Conservation (phyloP, 2,797 vertebrate species). For the Kryptolebias ocellatus region DNA sequence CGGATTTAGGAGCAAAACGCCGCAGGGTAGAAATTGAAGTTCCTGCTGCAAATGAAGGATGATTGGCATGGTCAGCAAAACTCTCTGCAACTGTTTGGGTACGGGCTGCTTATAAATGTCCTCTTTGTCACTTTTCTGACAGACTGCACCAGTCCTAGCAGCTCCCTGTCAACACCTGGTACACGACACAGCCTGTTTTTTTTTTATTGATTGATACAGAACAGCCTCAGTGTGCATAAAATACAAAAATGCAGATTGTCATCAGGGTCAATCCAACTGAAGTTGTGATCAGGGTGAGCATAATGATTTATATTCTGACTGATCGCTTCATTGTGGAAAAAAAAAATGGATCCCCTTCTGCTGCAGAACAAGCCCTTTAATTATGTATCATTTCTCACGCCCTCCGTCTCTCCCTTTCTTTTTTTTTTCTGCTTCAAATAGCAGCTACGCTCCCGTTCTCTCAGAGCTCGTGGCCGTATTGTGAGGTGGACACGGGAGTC, state of each 20-base stretch:
- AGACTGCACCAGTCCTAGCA: no score
- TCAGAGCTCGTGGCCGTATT: not conserved
- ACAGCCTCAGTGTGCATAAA: not conserved
- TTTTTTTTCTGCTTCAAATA: not conserved
- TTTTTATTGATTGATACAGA: no score
- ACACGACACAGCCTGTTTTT: no score
- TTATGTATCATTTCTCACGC: not conserved
- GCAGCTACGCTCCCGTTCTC: not conserved
- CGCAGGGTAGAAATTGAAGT: no score
- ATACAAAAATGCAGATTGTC: not conserved
- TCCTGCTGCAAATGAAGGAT: not conserved
- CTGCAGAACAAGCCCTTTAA: not conserved
- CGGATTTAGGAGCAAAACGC: no score
- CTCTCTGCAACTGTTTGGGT: no score
- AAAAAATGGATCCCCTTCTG: not conserved
- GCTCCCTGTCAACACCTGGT: no score
- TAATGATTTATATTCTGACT: no score
- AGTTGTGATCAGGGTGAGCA: no score
- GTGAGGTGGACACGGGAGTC: slow-evolving; percentile 5
- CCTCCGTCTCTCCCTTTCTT: not conserved
- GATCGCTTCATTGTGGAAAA: no score
- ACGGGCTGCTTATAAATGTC: not conserved
- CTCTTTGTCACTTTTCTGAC: no score
- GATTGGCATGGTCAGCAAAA: not conserved
- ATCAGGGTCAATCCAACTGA: no score